Evolutionary conservation across 2,113 vertebrate genomes (phyloP).

Genomic region (Phalacrocorax aristotelis): DNA sequence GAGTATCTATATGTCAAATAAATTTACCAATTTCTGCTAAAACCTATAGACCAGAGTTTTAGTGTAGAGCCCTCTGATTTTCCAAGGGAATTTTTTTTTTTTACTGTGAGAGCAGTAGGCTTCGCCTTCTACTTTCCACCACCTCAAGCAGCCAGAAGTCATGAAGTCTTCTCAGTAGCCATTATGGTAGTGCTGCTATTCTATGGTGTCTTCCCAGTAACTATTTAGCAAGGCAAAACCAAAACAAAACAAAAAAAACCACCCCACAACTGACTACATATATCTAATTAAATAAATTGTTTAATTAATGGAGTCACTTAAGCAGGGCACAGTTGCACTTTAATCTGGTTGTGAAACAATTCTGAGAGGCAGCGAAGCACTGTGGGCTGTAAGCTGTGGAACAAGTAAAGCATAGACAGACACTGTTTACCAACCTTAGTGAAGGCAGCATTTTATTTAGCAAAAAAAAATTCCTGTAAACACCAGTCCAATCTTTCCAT

Average conservation of each 20-base stretch:
- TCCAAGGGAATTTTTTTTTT: not conserved
- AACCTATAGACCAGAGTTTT: not conserved
- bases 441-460: not conserved
- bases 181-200: not conserved
- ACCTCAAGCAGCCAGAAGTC: not conserved
- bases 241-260: not conserved
- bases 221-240: not conserved
- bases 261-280: not conserved
- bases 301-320: not conserved
- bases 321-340: not conserved
- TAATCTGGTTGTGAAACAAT: slow-evolving; percentile 15
- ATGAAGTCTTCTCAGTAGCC: not conserved
- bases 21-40: not conserved
- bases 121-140: not conserved
- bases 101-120: not conserved
- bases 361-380: not conserved
- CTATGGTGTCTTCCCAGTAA: not conserved
- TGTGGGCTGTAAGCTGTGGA: not conserved
- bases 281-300: not conserved
- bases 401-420: not conserved
- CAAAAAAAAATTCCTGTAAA: not conserved
- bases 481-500: not conserved
- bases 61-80: not conserved
- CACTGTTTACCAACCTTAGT: not conserved
- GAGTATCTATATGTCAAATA: not conserved